These are phyloP conservation scores for Diabrotica undecimpunctata DNA, from an alignment of 1,140 invertebrate species.

Conservation along the genomic window DNA sequence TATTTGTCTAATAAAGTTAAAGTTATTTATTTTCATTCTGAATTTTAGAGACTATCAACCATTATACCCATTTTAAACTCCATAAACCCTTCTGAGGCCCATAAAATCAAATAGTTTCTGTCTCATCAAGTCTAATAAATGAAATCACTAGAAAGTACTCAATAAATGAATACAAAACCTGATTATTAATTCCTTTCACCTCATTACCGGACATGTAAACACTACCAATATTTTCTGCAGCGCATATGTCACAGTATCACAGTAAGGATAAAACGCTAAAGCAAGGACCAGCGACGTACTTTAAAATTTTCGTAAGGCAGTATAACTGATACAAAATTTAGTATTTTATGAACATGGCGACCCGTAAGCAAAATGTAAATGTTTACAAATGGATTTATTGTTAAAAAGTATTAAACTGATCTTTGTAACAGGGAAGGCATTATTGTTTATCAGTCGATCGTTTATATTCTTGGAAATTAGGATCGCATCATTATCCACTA, in stretches of 20 bases:
- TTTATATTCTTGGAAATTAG: neutral
- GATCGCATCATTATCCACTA: too few relatives aligned
- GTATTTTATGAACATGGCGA: too few relatives aligned
- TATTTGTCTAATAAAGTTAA: too few relatives aligned
- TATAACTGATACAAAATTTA: too few relatives aligned
- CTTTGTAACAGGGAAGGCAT: neutral
- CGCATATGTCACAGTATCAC: neutral
- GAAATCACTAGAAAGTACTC: neutral
- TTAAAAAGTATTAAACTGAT: neutral
- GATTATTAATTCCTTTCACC: neutral
- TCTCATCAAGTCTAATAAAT: neutral
- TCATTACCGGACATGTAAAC: neutral
- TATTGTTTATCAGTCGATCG: neutral
- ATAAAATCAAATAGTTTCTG: conserved; percentile 1
- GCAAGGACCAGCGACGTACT: neutral
- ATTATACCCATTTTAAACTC: too few relatives aligned
- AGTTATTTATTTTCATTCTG: too few relatives aligned
- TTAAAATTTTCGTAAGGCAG: too few relatives aligned
- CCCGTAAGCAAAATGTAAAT: neutral
- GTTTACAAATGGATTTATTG: neutral
- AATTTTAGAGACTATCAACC: too few relatives aligned
- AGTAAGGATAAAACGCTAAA: neutral
- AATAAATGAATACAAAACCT: neutral
- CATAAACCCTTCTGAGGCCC: too few relatives aligned
- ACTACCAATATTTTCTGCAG: neutral